A percentile compares a stretch with the other conserved stretches of the same genome.
Conservation (phyloP, 2,888 invertebrate species). For the Hirtodrosophila cameraria region DNA sequence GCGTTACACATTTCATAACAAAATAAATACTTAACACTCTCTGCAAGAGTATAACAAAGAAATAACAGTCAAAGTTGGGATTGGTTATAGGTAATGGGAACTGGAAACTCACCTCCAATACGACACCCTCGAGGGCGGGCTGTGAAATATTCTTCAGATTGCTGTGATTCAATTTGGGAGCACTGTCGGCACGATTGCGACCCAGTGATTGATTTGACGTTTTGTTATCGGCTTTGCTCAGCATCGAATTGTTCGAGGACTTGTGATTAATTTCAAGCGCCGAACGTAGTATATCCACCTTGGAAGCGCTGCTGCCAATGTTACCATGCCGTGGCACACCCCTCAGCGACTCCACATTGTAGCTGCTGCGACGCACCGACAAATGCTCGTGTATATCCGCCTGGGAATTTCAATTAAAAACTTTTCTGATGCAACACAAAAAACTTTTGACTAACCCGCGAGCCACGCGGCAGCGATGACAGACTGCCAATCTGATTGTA, state of each 20-base stretch:
- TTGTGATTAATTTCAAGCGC: slow-evolving; percentile 88
- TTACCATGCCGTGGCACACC: slow-evolving; percentile 77
- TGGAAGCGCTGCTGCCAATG: slow-evolving; percentile 84
- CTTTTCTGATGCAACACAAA: slow-evolving; percentile 12
- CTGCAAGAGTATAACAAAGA: no score
- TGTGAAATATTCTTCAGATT: slow-evolving; percentile 87
- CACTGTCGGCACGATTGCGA: slow-evolving; percentile 86
- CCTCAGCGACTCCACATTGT: slow-evolving; percentile 83
- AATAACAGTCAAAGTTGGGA: neutral
- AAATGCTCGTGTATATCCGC: slow-evolving; percentile 84
- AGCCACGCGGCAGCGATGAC: slow-evolving; percentile 88
- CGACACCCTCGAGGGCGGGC: slow-evolving; percentile 85
- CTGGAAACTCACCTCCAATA: slow-evolving; percentile 85
- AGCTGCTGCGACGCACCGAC: slow-evolving; percentile 84
- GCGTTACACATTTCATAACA: no score
- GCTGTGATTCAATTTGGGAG: slow-evolving; percentile 86
- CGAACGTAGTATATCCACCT: slow-evolving; percentile 88
- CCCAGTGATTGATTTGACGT: slow-evolving; percentile 87
- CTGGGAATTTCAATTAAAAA: slow-evolving; percentile 72
- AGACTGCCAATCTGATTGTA: slow-evolving; percentile 91
- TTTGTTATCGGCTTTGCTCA: slow-evolving; percentile 84
- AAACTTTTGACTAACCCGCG: slow-evolving; percentile 84
- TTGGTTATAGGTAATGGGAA: neutral
- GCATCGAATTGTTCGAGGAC: slow-evolving; percentile 85
- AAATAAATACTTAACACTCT: no score